phyloP scores from a whole-genome alignment of 2,888 invertebrate species.

The Lasioglossum pauxillum region DNA sequence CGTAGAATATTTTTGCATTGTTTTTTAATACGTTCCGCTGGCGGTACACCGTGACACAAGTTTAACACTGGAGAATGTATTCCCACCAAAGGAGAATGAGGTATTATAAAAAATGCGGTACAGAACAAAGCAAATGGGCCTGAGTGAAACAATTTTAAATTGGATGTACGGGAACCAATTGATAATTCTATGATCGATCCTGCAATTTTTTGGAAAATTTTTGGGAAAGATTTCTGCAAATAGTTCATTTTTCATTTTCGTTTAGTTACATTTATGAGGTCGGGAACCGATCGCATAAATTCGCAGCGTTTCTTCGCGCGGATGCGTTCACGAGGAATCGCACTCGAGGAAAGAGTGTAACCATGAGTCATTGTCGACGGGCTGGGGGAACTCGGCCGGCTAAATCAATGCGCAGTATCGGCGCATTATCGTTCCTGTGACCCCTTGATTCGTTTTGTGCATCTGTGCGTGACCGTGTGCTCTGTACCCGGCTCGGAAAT shows the following conservation, averaged over 20 bases:
- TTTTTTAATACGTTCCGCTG: no score
- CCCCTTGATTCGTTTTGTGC: constrained; percentile 63
- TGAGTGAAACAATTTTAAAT: no score
- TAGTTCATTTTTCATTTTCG: not conserved
- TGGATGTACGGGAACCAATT: no score
- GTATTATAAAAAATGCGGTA: no score
- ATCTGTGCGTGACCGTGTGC: constrained; percentile 62
- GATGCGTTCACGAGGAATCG: constrained; percentile 41
- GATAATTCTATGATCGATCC: no score
- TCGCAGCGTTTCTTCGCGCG: constrained; percentile 18
- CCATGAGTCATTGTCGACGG: constrained; percentile 64
- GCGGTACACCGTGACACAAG: no score
- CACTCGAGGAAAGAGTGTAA: constrained; percentile 41
- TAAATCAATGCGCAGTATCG: constrained; percentile 59
- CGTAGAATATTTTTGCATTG: no score
- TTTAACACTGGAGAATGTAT: no score
- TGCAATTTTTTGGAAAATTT: no score
- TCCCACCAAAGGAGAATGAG: no score
- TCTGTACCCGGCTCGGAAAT: constrained; percentile 29
- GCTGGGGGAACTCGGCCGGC: constrained; percentile 47
- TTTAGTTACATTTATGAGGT: not conserved
- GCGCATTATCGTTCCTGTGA: constrained; percentile 57
- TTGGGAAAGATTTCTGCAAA: no score
- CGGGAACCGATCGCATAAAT: not conserved
- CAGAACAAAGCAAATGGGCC: no score